Evolutionary conservation across 2,113 vertebrate genomes (phyloP).

Genomic region (Phrynosoma blainvillii): DNA sequence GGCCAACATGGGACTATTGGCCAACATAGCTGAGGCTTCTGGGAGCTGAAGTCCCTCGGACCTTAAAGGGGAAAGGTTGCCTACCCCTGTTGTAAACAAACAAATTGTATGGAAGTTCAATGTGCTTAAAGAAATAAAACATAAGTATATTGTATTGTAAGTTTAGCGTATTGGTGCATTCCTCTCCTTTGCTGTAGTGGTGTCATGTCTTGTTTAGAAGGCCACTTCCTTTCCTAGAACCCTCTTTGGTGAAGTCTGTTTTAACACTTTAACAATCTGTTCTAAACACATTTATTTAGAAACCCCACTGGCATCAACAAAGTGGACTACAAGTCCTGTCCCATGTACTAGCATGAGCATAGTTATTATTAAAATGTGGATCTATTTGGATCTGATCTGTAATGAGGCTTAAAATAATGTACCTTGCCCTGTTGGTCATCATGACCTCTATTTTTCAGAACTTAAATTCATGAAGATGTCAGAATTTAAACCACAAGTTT

Average conservation of each 20-base stretch:
- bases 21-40: too few relatives aligned
- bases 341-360: not conserved
- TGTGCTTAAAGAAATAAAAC: constrained; percentile 15
- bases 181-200: not conserved
- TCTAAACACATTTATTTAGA: not conserved
- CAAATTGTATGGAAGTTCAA: not conserved
- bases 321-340: not conserved
- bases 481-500: not conserved
- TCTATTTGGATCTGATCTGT: too few relatives aligned
- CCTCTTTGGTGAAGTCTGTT: not conserved
- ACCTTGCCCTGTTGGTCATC: not conserved
- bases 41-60: too few relatives aligned
- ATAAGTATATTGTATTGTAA: not conserved
- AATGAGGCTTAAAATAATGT: not conserved
- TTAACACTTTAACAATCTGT: not conserved
- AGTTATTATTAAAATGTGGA: not conserved
- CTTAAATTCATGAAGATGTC: not conserved
- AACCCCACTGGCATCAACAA: not conserved
- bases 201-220: not conserved
- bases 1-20: too few relatives aligned
- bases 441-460: not conserved
- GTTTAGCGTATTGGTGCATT: constrained; percentile 5
- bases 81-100: constrained; percentile 15
- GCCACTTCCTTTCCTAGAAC: not conserved
- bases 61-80: too few relatives aligned